phyloP scores from a whole-genome alignment of 2,113 vertebrate species.

The Cichladusa arquata region DNA sequence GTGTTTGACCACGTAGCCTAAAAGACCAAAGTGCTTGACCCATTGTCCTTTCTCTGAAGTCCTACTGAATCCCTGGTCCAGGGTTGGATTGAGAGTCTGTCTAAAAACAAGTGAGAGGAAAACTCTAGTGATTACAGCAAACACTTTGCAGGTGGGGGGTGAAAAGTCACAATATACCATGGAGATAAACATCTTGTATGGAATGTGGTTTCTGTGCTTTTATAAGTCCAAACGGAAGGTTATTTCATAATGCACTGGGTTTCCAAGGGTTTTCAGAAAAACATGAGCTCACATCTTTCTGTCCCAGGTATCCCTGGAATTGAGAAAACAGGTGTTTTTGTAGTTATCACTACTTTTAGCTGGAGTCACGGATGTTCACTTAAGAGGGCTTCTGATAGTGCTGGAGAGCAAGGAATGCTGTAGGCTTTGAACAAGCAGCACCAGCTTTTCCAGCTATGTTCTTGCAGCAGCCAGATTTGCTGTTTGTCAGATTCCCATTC shows the following conservation, averaged over 20 bases:
- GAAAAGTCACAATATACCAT: background rate
- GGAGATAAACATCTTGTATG: background rate
- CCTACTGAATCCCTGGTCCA: background rate
- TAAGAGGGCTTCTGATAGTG: background rate
- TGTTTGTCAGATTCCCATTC: accelerated
- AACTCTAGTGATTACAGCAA: background rate
- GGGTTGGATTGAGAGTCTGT: background rate
- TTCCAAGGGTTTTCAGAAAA: background rate
- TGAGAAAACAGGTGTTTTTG: background rate
- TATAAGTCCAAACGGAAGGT: background rate
- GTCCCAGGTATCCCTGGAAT: background rate
- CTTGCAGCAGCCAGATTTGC: background rate
- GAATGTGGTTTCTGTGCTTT: background rate
- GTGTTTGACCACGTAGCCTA: background rate
- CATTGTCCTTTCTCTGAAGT: background rate
- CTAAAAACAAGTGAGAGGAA: background rate
- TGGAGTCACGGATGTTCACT: background rate
- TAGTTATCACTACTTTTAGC: background rate
- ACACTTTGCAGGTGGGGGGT: background rate
- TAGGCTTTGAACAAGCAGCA: background rate
- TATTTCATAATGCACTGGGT: background rate
- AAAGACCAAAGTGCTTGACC: background rate
- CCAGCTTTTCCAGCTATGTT: background rate
- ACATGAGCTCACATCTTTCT: background rate
- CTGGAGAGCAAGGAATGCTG: background rate